These are phyloP conservation scores for Zaprionus davidi DNA, from an alignment of 1,140 invertebrate species.

Conservation along the genomic window DNA sequence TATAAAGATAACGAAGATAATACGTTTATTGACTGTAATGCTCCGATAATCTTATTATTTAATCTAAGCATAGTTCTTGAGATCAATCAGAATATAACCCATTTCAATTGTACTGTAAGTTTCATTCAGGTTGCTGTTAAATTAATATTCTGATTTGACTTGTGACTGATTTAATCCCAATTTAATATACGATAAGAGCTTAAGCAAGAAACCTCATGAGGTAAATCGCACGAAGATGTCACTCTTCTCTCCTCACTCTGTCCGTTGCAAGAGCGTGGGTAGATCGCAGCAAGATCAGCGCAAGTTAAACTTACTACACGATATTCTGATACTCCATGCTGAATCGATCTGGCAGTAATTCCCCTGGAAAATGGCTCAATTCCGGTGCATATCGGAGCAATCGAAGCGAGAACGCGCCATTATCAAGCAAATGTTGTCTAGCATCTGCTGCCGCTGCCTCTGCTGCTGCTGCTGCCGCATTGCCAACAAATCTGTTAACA, in stretches of 20 bases:
- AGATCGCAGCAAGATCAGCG: not conserved
- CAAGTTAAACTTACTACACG: not conserved
- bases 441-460: conserved; percentile 8
- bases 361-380: conserved; percentile 56
- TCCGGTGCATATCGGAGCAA: conserved; percentile 30
- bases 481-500: conserved; percentile 83
- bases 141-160: no score
- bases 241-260: not conserved
- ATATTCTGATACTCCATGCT: not conserved
- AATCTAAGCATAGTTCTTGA: no score
- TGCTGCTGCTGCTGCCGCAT: conserved; percentile 9
- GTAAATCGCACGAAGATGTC: not conserved
- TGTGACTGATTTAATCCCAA: no score
- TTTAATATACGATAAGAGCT: no score
- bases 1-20: no score
- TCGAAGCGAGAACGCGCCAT: conserved; percentile 66
- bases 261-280: not conserved
- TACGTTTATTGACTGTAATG: no score
- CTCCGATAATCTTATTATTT: no score
- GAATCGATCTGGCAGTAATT: conserved; percentile 41
- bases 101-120: no score
- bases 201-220: not conserved
- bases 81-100: no score
- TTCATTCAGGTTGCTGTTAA: no score
- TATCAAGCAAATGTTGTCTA: conserved; percentile 68